Conservation (phyloP, 2,797 vertebrate species). For the Enteromius mattozi region DNA sequence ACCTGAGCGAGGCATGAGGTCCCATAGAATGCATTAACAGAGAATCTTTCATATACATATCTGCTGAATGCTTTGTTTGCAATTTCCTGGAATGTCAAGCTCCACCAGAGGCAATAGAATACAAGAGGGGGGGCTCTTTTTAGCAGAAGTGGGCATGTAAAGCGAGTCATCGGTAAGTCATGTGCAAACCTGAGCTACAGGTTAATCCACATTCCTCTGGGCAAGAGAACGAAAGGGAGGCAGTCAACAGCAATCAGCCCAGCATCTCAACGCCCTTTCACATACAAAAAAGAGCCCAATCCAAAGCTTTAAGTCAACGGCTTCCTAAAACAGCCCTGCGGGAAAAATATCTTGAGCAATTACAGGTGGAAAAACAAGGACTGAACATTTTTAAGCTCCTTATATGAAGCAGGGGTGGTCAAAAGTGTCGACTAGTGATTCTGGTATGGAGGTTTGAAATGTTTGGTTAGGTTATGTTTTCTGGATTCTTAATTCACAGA, state of each 20-base stretch:
- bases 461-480: not conserved
- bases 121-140: conserved; percentile 17
- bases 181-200: conserved; percentile 65
- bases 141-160: conserved; percentile 50
- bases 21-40: not conserved
- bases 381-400: not conserved
- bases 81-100: conserved; percentile 37
- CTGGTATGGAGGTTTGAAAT: not conserved
- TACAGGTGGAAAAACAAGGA: conserved; percentile 11
- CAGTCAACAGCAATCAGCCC: conserved; percentile 58
- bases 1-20: not conserved
- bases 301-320: conserved; percentile 5
- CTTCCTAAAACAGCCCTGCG: not conserved
- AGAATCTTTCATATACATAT: not conserved
- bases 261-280: conserved; percentile 56
- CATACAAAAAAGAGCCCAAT: conserved; percentile 1
- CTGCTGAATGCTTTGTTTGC: conserved; percentile 4
- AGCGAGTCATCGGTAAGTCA: conserved; percentile 66
- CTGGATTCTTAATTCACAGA: not conserved
- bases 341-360: not conserved
- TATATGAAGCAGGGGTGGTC: not conserved
- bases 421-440: not conserved
- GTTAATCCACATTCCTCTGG: conserved; percentile 76
- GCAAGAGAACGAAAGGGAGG: conserved; percentile 35
- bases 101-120: conserved; percentile 16